Evolutionary conservation across 2,888 invertebrate species (phyloP), one percentile per base, ranked within the genome.

Genomic region (Eilema sororculum): DNA sequence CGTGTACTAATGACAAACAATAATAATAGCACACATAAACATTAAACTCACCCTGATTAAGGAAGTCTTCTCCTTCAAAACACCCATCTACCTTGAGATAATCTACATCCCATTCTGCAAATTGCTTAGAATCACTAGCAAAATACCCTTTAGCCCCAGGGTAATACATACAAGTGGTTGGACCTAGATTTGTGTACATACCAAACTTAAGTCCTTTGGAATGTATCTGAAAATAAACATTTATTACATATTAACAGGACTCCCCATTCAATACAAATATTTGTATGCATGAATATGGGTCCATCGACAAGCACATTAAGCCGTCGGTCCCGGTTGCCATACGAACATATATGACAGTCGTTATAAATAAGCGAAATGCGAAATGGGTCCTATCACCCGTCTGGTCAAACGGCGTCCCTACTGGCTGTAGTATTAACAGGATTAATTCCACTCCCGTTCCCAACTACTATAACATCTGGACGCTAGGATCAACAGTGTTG

Each of bases 31-130:
- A 10, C 16, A 28, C 8, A 25, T 4, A 20, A 20, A 69, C 73
- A n/a, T 33, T 60, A n/a, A n/a, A 76, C 77, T 67, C 82, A 95
- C 95, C 95, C 57, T 68, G 81, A 82, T 95, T 90, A 1, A 95
- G 85, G 60, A 82, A 84, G 0, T 88, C 83, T 56, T 96, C 92
- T 13, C 95, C 91, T 0, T 97, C 96, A 90, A 97, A 96, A 87
- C 98, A 98, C 0, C 98, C 98, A 84, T 98, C 98, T 16, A 98
- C 95, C 89, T 98, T 98, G 33, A 98, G 91, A 85, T 97, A 98
- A 87, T 98, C 98, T 0, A 98, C 96, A 0, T 91, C 96, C 98
- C 98, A 98, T 16, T 96, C 96, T 0, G 98, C 98, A 87, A 98
- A 98, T 0, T 96, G 97, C 73, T 96, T 86, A 0, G 97, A 97